These are phyloP conservation scores for Caenorhabditis doughertyi DNA, from an alignment of 2,888 invertebrate species.

Conservation along the genomic window DNA sequence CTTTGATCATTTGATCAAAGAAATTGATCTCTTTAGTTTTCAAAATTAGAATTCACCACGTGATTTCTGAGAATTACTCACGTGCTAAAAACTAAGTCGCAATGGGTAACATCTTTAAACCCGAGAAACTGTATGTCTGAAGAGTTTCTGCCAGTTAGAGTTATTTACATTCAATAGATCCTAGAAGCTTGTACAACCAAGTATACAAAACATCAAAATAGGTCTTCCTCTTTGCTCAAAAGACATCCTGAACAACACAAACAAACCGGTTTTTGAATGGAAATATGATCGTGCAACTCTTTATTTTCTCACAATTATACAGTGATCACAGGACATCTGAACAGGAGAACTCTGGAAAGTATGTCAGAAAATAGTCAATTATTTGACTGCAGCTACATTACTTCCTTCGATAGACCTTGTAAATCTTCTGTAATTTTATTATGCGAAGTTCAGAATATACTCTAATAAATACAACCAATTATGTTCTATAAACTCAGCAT, in stretches of 20 bases:
- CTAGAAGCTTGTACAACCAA: too few relatives aligned
- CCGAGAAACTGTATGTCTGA: too few relatives aligned
- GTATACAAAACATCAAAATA: slow-evolving; percentile 1
- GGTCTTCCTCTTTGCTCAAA: background rate
- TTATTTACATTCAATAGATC: too few relatives aligned
- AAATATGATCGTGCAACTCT: slow-evolving; percentile 1
- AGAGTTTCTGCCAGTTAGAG: too few relatives aligned
- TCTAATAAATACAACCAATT: too few relatives aligned
- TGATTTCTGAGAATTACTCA: background rate
- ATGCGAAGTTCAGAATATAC: too few relatives aligned
- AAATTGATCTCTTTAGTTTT: background rate
- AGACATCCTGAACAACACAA: background rate
- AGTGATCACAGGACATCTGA: background rate
- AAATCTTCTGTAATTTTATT: too few relatives aligned
- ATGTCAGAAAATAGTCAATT: background rate
- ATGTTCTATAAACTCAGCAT: too few relatives aligned
- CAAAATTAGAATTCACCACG: background rate
- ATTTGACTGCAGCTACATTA: too few relatives aligned
- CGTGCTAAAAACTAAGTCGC: background rate
- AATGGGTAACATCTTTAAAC: background rate
- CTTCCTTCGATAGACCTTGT: too few relatives aligned
- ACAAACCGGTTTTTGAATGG: slow-evolving; percentile 5
- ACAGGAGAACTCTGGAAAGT: background rate
- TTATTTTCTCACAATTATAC: background rate
- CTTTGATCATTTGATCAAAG: slow-evolving; percentile 27